These are phyloP conservation scores for Drosophila oshimai DNA, from an alignment of 1,140 invertebrate genomes.

Conservation along the genomic window DNA sequence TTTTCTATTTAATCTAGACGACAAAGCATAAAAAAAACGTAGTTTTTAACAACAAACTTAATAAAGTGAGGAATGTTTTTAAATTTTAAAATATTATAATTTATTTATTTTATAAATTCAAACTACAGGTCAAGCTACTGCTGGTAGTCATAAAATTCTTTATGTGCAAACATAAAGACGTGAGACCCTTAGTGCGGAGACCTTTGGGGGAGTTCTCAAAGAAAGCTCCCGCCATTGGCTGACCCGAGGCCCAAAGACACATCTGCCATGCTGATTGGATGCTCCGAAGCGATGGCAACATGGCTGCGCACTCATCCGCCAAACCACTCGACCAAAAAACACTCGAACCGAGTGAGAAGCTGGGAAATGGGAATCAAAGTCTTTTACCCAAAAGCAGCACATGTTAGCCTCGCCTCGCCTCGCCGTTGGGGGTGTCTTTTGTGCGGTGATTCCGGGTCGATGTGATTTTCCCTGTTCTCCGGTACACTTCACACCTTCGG, in stretches of 20 bases:
- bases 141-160: background rate
- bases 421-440: constrained; percentile 12
- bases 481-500: constrained; percentile 77
- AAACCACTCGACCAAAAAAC: background rate
- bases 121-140: background rate
- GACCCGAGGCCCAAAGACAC: background rate
- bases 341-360: constrained; percentile 55
- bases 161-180: no score
- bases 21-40: no score
- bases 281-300: constrained; percentile 18
- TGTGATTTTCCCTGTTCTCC: constrained; percentile 15
- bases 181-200: background rate
- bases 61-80: no score
- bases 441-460: background rate
- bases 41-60: no score
- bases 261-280: constrained; percentile 29
- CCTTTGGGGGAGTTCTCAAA: background rate
- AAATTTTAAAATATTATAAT: no score
- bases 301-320: constrained; percentile 38
- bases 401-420: constrained; percentile 18
- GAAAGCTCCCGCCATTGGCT: constrained; percentile 34
- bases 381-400: constrained; percentile 7
- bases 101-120: no score
- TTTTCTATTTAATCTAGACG: no score
- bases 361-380: background rate